Evolutionary conservation across 1,140 invertebrate species (phyloP).

Genomic region (Daktulosphaira vitifoliae): DNA sequence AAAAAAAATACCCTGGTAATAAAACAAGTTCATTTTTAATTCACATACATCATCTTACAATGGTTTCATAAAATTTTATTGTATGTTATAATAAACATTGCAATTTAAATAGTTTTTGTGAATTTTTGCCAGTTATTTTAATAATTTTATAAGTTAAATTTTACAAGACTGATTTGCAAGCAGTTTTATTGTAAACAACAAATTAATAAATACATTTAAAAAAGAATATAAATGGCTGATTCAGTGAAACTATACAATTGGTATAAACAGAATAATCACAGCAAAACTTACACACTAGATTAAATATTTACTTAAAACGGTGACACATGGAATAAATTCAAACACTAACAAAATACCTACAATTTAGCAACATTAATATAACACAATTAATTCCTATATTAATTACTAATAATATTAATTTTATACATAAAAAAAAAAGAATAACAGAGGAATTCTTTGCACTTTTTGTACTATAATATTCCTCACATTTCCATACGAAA

Average conservation of each 20-base stretch:
- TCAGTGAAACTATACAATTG: constrained; percentile 25
- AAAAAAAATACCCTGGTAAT: no score
- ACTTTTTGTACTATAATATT: constrained; percentile 28
- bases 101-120: no score
- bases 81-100: no score
- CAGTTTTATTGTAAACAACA: constrained; percentile 10
- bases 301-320: constrained; percentile 30
- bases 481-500: constrained; percentile 2
- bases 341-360: constrained; percentile 27
- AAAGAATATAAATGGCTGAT: constrained; percentile 25
- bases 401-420: constrained; percentile 21
- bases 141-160: no score
- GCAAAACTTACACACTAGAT: constrained; percentile 31
- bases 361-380: constrained; percentile 15
- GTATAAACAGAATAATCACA: constrained; percentile 31
- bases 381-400: constrained; percentile 28
- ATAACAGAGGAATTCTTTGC: constrained; percentile 27
- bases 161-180: constrained; percentile 18
- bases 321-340: constrained; percentile 33
- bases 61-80: no score
- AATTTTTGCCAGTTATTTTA: no score
- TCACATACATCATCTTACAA: no score
- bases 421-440: constrained; percentile 29
- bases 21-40: no score
- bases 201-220: constrained; percentile 20